Conservation (phyloP, 2,113 vertebrate species). For the Bostrychus sinensis region DNA sequence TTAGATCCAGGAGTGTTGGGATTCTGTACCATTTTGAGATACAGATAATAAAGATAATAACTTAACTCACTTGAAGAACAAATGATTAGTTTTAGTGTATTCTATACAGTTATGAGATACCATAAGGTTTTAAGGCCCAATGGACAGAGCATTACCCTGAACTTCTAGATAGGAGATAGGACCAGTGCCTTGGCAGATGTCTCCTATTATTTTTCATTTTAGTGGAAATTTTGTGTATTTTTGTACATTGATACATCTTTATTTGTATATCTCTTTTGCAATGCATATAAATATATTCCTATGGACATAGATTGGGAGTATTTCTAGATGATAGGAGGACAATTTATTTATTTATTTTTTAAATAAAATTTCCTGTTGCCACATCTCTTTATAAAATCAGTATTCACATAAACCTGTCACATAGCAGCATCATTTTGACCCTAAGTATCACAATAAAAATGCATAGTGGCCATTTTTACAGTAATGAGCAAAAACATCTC, state of each 20-base stretch:
- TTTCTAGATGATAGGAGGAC: background rate
- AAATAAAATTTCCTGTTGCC: background rate
- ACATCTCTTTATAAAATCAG: background rate
- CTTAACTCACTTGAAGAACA: too few relatives aligned
- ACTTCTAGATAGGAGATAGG: too few relatives aligned
- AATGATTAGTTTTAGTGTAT: too few relatives aligned
- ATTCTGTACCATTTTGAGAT: too few relatives aligned
- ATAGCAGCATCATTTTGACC: background rate
- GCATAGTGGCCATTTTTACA: constrained; percentile 15
- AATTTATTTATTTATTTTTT: background rate
- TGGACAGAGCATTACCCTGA: too few relatives aligned
- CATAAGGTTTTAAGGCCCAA: too few relatives aligned
- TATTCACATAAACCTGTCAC: constrained; percentile 1
- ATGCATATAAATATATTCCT: background rate
- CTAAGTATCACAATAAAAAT: background rate
- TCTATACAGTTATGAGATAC: too few relatives aligned
- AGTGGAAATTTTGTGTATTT: background rate
- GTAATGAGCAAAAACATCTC: constrained; percentile 25
- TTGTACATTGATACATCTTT: background rate
- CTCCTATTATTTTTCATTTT: too few relatives aligned
- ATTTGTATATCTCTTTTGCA: background rate
- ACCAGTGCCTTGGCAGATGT: too few relatives aligned
- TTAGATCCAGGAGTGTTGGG: too few relatives aligned
- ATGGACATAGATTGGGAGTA: background rate
- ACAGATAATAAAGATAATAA: too few relatives aligned